Conservation (phyloP, 2,888 invertebrate genomes). For the Fragum whitleyi region DNA sequence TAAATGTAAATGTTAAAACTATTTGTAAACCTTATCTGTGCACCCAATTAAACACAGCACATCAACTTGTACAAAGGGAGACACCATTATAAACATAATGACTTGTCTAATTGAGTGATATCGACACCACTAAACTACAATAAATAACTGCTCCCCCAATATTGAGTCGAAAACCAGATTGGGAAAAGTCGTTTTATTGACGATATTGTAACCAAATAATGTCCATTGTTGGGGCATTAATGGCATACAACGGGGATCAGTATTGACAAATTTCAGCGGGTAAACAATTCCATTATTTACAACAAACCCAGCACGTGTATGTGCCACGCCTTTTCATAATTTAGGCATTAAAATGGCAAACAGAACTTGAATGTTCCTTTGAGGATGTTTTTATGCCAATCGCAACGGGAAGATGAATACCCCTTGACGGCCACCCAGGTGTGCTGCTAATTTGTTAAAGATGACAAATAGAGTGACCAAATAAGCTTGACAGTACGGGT, state of each 20-base stretch:
- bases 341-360: slow-evolving; percentile 25
- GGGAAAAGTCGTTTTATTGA: slow-evolving; percentile 1
- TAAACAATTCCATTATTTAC: slow-evolving; percentile 48
- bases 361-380: slow-evolving; percentile 15
- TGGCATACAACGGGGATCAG: slow-evolving; percentile 11
- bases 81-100: slow-evolving; percentile 63
- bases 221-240: slow-evolving; percentile 16
- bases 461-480: slow-evolving; percentile 30
- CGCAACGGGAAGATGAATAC: neutral
- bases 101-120: slow-evolving; percentile 58
- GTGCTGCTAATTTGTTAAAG: slow-evolving; percentile 24
- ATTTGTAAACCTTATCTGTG: too few species aligned
- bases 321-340: slow-evolving; percentile 35
- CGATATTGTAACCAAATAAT: slow-evolving; percentile 24
- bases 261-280: slow-evolving; percentile 31
- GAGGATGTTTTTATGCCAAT: slow-evolving; percentile 5
- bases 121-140: slow-evolving; percentile 56
- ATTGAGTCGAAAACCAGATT: slow-evolving; percentile 16
- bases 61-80: slow-evolving; percentile 17
- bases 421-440: slow-evolving; percentile 21
- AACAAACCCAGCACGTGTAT: slow-evolving; percentile 54
- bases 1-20: too few species aligned
- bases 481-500: neutral
- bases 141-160: slow-evolving; percentile 48
- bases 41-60: too few species aligned